A percentile compares a stretch with the other conserved stretches of the same genome.
Conservation (phyloP, 2,797 vertebrate species). For the Antrozous pallidus region DNA sequence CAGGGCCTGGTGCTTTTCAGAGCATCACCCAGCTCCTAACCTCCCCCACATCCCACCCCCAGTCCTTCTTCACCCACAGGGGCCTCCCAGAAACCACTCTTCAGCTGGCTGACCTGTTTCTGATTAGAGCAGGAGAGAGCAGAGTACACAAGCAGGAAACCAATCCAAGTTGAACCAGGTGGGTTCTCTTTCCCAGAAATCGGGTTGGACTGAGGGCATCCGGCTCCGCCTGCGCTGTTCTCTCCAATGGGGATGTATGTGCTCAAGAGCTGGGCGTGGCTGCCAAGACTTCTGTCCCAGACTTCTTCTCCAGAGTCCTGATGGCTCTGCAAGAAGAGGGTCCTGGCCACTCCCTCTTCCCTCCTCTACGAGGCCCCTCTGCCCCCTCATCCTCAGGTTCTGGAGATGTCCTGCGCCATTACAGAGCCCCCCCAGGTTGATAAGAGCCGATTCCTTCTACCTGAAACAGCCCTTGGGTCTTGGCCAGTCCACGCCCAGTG, state of each 20-base stretch:
- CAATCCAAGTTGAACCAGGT: no score
- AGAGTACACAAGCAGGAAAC: neutral
- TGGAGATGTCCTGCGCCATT: neutral
- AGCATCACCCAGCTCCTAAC: neutral
- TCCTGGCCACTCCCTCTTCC: accelerated
- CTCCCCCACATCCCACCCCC: neutral
- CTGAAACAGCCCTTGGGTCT: accelerated
- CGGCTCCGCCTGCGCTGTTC: neutral
- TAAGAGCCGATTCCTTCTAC: neutral
- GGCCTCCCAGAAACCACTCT: neutral
- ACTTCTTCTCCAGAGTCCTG: neutral
- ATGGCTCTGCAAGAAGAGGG: neutral
- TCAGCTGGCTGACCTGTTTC: neutral
- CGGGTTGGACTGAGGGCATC: neutral
- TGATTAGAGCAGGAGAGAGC: neutral
- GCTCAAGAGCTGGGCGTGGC: neutral
- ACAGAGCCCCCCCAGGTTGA: no score
- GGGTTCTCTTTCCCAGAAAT: neutral
- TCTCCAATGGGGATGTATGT: neutral
- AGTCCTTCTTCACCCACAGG: neutral
- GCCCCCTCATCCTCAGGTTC: neutral
- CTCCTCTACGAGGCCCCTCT: accelerated
- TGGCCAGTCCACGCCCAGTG: accelerated
- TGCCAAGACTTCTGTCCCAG: neutral
- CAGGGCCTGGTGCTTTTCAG: neutral